phyloP scores from a whole-genome alignment of 2,888 invertebrate genomes.

The Notodonta dromedarius region DNA sequence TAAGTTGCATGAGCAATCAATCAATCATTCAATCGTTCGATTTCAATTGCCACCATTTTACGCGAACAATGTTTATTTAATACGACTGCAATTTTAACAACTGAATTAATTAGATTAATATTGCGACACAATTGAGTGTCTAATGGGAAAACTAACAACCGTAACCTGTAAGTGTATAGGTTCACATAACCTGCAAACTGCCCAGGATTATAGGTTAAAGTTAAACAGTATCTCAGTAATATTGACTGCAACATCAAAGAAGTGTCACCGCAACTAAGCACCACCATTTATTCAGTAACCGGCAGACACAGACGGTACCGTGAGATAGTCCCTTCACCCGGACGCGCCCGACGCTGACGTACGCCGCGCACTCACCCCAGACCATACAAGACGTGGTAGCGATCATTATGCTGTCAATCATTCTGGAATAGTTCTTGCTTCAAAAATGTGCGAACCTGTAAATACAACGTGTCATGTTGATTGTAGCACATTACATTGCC shows the following conservation, averaged over 20 bases:
- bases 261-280: not conserved
- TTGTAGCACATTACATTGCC: not conserved
- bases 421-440: not conserved
- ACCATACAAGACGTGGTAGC: not conserved
- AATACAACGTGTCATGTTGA: not conserved
- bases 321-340: not conserved
- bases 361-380: not conserved
- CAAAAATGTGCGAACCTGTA: not conserved
- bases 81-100: no score
- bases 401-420: constrained; percentile 4
- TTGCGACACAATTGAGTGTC: no score
- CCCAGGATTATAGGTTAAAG: no score
- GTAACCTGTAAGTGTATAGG: no score
- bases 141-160: no score
- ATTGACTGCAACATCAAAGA: not conserved
- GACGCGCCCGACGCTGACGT: not conserved
- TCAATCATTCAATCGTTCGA: no score
- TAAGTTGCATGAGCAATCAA: no score
- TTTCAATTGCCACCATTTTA: no score
- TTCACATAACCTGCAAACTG: no score
- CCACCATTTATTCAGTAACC: not conserved
- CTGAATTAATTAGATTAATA: no score
- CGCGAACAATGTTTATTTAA: no score
- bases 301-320: not conserved
- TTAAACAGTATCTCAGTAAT: not conserved